Evolutionary conservation across 2,888 invertebrate species (phyloP).

Genomic region (Stenotaenia linearis): DNA sequence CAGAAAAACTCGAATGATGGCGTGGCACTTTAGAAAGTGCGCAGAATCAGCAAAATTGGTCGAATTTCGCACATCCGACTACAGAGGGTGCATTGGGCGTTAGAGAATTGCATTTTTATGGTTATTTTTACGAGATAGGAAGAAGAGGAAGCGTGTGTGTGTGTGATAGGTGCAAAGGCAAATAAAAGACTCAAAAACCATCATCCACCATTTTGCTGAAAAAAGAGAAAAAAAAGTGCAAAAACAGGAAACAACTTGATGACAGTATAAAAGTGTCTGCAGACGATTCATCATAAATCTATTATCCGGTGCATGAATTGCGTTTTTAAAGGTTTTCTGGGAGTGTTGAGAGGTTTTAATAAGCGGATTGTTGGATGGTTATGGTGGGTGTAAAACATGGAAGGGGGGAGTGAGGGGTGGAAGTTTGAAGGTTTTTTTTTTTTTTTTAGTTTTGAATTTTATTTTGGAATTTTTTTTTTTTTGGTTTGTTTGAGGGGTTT

Average conservation of each 20-base stretch:
- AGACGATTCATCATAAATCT: background rate
- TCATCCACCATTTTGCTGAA: background rate
- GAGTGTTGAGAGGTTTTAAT: too few species aligned
- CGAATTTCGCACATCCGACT: background rate
- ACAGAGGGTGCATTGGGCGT: background rate
- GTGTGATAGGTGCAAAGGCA: constrained; percentile 4
- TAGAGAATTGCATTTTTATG: constrained; percentile 5
- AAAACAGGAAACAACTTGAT: constrained; percentile 4
- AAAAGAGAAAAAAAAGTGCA: background rate
- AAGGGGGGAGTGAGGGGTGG: too few species aligned
- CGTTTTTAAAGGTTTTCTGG: too few species aligned
- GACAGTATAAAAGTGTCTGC: background rate
- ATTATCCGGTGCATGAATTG: too few species aligned
- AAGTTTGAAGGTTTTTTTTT: too few species aligned
- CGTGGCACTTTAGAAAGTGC: background rate
- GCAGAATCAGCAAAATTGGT: background rate
- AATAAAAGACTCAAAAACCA: background rate
- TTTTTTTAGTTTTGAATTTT: too few species aligned
- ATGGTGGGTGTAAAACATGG: too few species aligned
- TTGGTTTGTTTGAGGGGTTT: too few species aligned
- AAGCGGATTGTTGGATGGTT: too few species aligned
- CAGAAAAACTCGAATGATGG: background rate
- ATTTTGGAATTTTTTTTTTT: too few species aligned
- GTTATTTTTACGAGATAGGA: background rate
- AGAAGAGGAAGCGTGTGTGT: background rate